Conservation (phyloP, 2,888 invertebrate genomes). For the Lithophane ornitopus region DNA sequence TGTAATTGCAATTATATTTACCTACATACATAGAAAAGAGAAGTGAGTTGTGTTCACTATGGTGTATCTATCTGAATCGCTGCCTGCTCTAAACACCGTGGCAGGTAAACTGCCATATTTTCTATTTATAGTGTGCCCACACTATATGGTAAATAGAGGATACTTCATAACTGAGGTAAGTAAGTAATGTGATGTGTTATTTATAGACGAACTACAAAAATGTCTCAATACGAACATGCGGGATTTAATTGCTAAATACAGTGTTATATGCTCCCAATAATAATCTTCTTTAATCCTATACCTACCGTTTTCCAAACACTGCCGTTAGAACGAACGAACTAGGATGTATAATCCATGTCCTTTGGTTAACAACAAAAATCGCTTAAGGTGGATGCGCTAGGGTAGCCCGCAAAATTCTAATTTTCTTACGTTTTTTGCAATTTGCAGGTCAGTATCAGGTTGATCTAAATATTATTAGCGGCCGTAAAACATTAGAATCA, state of each 20-base stretch:
- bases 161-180: conserved; percentile 26
- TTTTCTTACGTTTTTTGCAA: too few species aligned
- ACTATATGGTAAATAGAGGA: conserved; percentile 56
- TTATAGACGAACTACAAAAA: not conserved
- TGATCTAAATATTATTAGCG: too few species aligned
- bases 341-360: not conserved
- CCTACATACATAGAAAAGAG: conserved; percentile 36
- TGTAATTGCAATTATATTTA: conserved; percentile 54
- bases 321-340: not conserved
- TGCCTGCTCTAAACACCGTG: conserved; percentile 66
- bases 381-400: too few species aligned
- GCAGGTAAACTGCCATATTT: conserved; percentile 72
- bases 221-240: not conserved
- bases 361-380: too few species aligned
- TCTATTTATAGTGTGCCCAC: conserved; percentile 76
- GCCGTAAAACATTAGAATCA: too few species aligned
- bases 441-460: too few species aligned
- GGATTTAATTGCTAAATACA: not conserved
- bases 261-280: not conserved
- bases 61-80: conserved; percentile 65
- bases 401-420: too few species aligned
- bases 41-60: conserved; percentile 59
- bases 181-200: conserved; percentile 6
- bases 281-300: too few species aligned
- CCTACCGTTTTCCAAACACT: not conserved